Conservation (phyloP, 2,888 invertebrate species). For the Phymatocera aterrima region DNA sequence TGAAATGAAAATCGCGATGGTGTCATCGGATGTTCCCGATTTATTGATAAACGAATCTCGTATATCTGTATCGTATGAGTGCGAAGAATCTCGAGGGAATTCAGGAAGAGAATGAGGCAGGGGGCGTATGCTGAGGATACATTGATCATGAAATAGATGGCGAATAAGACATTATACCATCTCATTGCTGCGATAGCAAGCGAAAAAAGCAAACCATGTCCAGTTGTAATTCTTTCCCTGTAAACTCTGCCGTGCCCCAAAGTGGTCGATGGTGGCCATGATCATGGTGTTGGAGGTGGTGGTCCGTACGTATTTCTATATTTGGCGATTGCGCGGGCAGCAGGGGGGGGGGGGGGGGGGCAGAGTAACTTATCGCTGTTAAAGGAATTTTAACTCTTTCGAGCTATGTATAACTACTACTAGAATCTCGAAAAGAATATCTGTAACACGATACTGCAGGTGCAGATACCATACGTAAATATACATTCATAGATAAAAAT, state of each 20-base stretch:
- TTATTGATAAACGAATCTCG: conserved; percentile 15
- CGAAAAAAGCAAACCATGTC: too few relatives aligned
- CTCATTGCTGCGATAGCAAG: too few relatives aligned
- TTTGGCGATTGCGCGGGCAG: conserved; percentile 25
- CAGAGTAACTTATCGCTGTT: neutral
- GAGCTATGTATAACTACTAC: neutral
- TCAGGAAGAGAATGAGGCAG: neutral
- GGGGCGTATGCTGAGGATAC: neutral
- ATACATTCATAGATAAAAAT: neutral
- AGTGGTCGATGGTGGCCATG: neutral
- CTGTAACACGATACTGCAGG: neutral
- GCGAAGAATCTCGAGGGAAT: neutral
- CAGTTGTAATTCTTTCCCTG: neutral
- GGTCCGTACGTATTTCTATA: conserved; percentile 16
- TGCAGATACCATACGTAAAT: neutral
- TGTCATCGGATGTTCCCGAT: neutral
- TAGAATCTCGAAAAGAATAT: neutral
- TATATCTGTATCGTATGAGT: neutral
- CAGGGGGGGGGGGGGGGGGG: neutral
- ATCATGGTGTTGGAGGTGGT: neutral
- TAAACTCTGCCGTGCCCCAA: neutral
- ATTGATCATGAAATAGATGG: too few relatives aligned
- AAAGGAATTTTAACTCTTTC: too few relatives aligned
- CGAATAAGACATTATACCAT: too few relatives aligned
- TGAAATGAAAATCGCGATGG: too few relatives aligned